Percentiles rank a stretch among this genome's conserved stretches.
Conservation (phyloP, 2,888 invertebrate species). For the Ferrisia virgata region DNA sequence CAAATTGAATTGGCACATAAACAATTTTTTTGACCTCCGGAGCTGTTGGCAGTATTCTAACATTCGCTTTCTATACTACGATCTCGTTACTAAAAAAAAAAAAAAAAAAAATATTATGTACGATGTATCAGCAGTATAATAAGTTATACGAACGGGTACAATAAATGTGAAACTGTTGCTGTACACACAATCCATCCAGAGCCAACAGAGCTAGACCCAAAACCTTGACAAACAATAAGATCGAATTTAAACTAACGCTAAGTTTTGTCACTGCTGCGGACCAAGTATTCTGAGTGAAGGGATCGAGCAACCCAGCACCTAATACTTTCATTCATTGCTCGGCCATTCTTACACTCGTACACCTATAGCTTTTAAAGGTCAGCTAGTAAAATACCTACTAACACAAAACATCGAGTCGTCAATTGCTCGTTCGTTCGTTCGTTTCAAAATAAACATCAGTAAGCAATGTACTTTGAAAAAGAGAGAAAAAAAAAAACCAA, state of each 20-base stretch:
- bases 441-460: constrained; percentile 5
- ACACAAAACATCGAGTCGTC: background rate
- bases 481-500: background rate
- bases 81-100: background rate
- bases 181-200: background rate
- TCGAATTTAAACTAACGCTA: background rate
- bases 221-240: background rate
- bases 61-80: background rate
- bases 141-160: too few relatives aligned
- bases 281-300: background rate
- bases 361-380: background rate
- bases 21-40: constrained; percentile 9
- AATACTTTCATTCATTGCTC: background rate
- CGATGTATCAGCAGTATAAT: too few relatives aligned
- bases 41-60: background rate
- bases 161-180: background rate
- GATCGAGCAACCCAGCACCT: background rate
- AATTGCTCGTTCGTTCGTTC: too few relatives aligned
- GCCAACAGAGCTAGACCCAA: background rate
- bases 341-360: too few relatives aligned
- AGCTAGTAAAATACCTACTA: background rate
- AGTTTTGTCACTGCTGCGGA: background rate
- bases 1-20: background rate
- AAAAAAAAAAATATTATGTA: too few relatives aligned
- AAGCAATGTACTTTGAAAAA: too few relatives aligned